Conservation (phyloP, 2,888 invertebrate genomes). For the Chydorus sphaericus region DNA sequence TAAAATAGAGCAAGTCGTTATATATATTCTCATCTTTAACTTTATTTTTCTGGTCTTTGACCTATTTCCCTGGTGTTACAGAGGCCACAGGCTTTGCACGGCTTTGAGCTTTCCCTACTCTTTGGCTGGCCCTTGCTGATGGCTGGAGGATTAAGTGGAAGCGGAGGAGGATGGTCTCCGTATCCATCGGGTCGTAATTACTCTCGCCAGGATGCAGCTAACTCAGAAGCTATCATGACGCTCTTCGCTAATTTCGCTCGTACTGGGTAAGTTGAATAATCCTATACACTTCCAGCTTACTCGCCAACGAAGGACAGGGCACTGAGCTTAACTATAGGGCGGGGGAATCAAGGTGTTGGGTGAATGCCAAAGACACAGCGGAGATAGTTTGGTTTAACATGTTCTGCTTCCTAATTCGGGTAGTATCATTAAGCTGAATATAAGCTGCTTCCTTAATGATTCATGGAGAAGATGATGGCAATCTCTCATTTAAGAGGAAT, state of each 20-base stretch:
- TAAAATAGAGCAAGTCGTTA: not conserved
- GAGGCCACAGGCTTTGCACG: slow-evolving; percentile 11
- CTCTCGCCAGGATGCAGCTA: slow-evolving; percentile 12
- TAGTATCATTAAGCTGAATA: too few species aligned
- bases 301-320: too few species aligned
- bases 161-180: slow-evolving; percentile 1
- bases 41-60: not conserved
- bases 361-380: too few species aligned
- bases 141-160: not conserved
- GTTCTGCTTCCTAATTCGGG: too few species aligned
- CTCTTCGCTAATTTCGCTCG: slow-evolving; percentile 13
- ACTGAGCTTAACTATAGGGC: too few species aligned
- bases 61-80: not conserved
- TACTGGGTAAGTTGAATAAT: slow-evolving; percentile 15
- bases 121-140: slow-evolving; percentile 11
- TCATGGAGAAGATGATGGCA: too few species aligned
- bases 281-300: too few species aligned
- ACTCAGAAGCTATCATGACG: slow-evolving; percentile 15
- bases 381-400: too few species aligned
- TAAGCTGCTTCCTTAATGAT: too few species aligned
- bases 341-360: too few species aligned
- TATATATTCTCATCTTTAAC: not conserved
- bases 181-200: slow-evolving; percentile 10
- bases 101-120: slow-evolving; percentile 13
- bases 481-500: too few species aligned